Evolutionary conservation across 2,888 invertebrate genomes (phyloP), one percentile per base, ranked within the genome.

Genomic region (Mesorhabditis sp.): DNA sequence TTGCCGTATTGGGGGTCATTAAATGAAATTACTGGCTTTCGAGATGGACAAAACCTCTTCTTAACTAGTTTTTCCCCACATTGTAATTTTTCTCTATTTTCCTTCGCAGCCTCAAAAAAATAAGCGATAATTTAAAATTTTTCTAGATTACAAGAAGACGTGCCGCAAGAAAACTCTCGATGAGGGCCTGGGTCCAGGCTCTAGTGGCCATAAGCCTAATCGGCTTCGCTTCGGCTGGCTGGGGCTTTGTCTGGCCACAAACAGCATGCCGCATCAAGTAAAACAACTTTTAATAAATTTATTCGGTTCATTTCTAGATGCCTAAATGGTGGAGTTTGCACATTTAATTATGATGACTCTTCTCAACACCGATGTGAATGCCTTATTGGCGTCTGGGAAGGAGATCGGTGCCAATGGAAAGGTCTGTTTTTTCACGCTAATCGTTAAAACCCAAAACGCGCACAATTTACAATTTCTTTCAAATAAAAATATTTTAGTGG

Each of bases 301-400:
- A 28, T 28, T 28, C 28, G 28, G 28, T 28, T 28, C 28, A 28
- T 28, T 44, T 65, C 42, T 28, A 70, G 66, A 15, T 80, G 80
- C 68, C 67, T 71, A 62, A 80, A 80, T 68, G 78, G 80, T 28
- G 80, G 80, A 28, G 80, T 77, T 62, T 80, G 80, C 65, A 77
- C 78, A 4, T 79, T 71, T 66, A 68, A 74, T 50, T 73, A 71
- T 42, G 70, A 74, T 4, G 67, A 79, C 44, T 72, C 76, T 3
- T 13, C 66, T 7, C 64, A 72, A 5, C 83, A 83, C 69, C 77
- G 79, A 13, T 83, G 83, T 70, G 80, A 82, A 66, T 83, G 83
- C 69, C 73, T 83, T 3, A 71, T 81, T 43, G 83, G 83, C 13
- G 77, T 82, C 45, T 82, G 71, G 68, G 74, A 77, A 15, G 82